phyloP scores from a whole-genome alignment of 2,113 vertebrate genomes.

The Narcine bancroftii region DNA sequence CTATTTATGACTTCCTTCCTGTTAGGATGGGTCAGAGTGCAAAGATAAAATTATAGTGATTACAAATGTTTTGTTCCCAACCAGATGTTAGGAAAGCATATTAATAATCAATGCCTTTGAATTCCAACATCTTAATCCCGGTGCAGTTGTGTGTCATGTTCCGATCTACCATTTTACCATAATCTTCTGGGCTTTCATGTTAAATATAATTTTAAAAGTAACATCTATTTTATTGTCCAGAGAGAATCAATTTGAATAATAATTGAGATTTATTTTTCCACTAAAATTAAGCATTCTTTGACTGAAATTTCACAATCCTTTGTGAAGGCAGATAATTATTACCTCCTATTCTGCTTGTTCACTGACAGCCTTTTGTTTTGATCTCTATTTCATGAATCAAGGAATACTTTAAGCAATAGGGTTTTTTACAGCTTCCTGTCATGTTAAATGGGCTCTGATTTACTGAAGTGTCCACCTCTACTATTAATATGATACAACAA shows the following conservation, averaged over 20 bases:
- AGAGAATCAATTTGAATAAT: not conserved
- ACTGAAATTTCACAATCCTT: not conserved
- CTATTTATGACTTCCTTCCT: not conserved
- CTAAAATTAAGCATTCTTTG: not conserved
- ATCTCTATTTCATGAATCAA: not conserved
- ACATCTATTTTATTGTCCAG: not conserved
- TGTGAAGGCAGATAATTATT: not conserved
- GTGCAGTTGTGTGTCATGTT: not conserved
- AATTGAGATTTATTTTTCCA: not conserved
- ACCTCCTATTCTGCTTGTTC: not conserved
- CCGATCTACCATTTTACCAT: not conserved
- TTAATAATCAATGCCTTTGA: slow-evolving; percentile 23
- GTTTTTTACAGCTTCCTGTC: not conserved
- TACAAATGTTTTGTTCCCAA: not conserved
- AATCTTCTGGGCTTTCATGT: not conserved
- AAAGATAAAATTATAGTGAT: slow-evolving; percentile 26
- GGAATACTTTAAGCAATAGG: not conserved
- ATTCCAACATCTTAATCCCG: slow-evolving; percentile 17
- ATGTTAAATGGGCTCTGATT: not conserved
- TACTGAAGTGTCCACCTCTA: not conserved
- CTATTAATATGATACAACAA: not conserved
- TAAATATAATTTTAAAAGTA: not conserved
- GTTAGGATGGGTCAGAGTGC: slow-evolving; percentile 20
- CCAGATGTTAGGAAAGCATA: not conserved
- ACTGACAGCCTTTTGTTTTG: not conserved